Evolutionary conservation across 2,797 vertebrate genomes (phyloP).

Genomic region (Graptemys geographica): DNA sequence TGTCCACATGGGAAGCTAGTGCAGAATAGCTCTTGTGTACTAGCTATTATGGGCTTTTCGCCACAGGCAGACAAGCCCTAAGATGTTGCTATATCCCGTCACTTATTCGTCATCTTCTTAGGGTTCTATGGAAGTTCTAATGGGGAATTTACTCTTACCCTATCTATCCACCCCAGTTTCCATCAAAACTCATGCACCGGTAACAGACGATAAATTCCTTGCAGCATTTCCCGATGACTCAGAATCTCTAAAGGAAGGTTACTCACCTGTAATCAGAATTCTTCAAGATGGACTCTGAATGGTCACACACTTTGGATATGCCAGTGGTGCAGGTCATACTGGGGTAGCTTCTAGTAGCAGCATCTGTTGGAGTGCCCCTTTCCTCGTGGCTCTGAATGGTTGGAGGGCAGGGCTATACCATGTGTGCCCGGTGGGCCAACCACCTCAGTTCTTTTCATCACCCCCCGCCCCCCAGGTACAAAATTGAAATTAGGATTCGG

Average conservation of each 20-base stretch:
- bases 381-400: background rate
- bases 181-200: accelerated
- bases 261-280: background rate
- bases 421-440: background rate
- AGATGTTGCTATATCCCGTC: background rate
- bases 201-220: background rate
- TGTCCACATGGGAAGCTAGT: too few species aligned
- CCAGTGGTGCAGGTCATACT: background rate
- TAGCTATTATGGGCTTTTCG: too few species aligned
- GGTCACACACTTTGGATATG: background rate
- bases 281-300: background rate
- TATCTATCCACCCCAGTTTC: conserved; percentile 53
- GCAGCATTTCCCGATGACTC: background rate
- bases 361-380: background rate
- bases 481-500: accelerated
- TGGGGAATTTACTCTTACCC: background rate
- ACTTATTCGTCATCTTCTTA: background rate
- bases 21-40: too few species aligned
- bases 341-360: background rate
- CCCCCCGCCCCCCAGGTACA: background rate
- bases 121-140: background rate
- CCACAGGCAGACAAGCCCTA: too few species aligned
- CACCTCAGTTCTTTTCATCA: background rate
- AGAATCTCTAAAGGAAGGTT: background rate
- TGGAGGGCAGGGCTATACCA: background rate